A percentile compares a stretch with the other conserved stretches of the same genome.
Evolutionary conservation across 2,797 vertebrate species (phyloP).

Genomic region (Ctenochaetus hawaiiensis): DNA sequence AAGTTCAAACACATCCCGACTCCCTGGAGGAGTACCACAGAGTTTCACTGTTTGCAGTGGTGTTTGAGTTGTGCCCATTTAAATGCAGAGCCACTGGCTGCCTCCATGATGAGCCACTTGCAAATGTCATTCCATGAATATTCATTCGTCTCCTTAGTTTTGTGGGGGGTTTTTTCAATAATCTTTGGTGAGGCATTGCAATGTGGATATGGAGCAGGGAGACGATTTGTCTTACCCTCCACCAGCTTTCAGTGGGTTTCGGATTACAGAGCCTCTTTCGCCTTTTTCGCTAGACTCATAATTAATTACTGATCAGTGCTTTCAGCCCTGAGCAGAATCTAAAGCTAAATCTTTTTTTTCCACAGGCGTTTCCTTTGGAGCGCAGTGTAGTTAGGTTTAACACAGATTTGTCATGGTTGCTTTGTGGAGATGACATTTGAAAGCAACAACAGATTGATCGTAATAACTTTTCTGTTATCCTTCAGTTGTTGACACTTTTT

Average conservation of each 20-base stretch:
- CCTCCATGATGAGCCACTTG: conserved; percentile 62
- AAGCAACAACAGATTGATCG: neutral
- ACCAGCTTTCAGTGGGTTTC: conserved; percentile 39
- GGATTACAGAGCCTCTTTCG: conserved; percentile 51
- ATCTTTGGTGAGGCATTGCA: conserved; percentile 59
- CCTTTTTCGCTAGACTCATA: conserved; percentile 46
- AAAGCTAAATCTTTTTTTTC: conserved; percentile 28
- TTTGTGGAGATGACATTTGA: conserved; percentile 12
- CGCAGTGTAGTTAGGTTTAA: conserved; percentile 18
- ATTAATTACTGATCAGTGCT: conserved; percentile 67
- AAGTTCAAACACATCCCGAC: conserved; percentile 74
- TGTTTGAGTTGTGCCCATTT: conserved; percentile 74
- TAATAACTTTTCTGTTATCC: neutral
- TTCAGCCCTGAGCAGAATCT: conserved; percentile 51
- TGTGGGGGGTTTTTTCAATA: conserved; percentile 65
- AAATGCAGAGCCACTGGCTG: conserved; percentile 74
- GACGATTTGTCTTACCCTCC: conserved; percentile 47
- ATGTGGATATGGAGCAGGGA: conserved; percentile 18
- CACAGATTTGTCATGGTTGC: conserved; percentile 8
- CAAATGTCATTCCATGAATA: conserved; percentile 82
- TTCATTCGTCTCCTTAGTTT: conserved; percentile 74
- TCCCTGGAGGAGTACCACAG: conserved; percentile 64
- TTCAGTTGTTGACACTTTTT: neutral
- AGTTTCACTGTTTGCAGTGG: conserved; percentile 73
- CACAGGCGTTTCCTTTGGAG: conserved; percentile 19